Percentiles rank a stretch among this genome's conserved stretches.
Evolutionary conservation across 2,797 vertebrate genomes (phyloP).

Genomic region (Triplophysa yarkandensis): DNA sequence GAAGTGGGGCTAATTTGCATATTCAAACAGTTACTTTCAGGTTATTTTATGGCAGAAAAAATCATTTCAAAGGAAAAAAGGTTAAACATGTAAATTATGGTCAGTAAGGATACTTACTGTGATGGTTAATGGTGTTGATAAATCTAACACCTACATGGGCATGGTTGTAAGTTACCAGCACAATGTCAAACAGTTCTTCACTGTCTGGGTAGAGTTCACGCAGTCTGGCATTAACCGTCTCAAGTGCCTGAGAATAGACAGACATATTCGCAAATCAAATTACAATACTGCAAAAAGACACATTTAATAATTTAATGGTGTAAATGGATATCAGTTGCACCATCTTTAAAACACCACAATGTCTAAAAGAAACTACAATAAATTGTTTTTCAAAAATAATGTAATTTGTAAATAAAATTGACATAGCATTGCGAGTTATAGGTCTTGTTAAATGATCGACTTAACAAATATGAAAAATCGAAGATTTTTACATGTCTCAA

Average conservation of each 20-base stretch:
- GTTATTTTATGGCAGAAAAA: too few species aligned
- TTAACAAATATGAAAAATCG: too few species aligned
- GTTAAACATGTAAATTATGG: too few species aligned
- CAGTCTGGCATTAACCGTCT: constrained; percentile 84
- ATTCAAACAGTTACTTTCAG: too few species aligned
- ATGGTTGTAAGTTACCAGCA: constrained; percentile 96
- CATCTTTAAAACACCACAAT: not conserved
- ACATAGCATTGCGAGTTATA: not conserved
- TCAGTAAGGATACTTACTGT: constrained; percentile 78
- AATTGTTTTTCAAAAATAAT: not conserved
- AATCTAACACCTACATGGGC: constrained; percentile 94
- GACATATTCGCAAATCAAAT: too few species aligned
- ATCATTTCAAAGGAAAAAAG: too few species aligned
- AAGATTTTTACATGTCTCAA: not conserved
- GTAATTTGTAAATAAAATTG: not conserved
- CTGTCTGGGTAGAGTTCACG: constrained; percentile 90
- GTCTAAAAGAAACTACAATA: not conserved
- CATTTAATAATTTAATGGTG: too few species aligned
- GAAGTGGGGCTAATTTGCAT: too few species aligned
- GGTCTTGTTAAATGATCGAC: too few species aligned
- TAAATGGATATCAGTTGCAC: too few species aligned
- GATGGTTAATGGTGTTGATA: constrained; percentile 99
- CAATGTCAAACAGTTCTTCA: constrained; percentile 94
- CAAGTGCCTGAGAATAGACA: constrained; percentile 82
- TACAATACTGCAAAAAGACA: too few species aligned